Evolutionary conservation across 2,888 invertebrate genomes (phyloP), one percentile per base, ranked within the genome.

Genomic region (Dynastes grantii): DNA sequence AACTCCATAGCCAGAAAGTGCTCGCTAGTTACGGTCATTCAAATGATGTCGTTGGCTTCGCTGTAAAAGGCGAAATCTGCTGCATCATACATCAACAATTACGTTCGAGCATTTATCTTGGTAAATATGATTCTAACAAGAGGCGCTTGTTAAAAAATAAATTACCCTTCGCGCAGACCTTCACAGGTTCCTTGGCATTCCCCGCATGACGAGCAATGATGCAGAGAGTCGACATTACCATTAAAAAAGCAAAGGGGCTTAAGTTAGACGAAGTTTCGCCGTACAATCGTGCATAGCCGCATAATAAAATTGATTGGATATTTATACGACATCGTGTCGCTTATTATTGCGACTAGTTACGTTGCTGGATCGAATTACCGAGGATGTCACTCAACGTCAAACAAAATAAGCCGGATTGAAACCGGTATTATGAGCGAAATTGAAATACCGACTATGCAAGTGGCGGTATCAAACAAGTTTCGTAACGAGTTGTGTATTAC

Each of bases 121-220:
- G 71, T 71, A 71, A 71, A 71, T 71, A 71, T 71, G 71, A 71
- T 58, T 71, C 71, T 71, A 71, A 71, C 71, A 71, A 71, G 71
- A 71, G 58, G 40, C 37, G 55, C 71, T 71, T 58, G 71, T 71
- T 71, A 71, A 71, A 71, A 71, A 71, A 71, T 71, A 71, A 71
- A 71, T 71, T 71, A 71, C 71, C 55, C 71, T 71, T 71, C 71
- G 11, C 27, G 22, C 22, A 67, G 71, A 55, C 58, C 71, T 55
- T 71, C 55, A 16, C 55, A 40, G 67, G 29, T 71, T 55, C 32
- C 71, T 55, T 22, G 9, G 6, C n/a, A 16, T 55, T 55, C n/a
- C 45, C 8, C 11, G 49, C 11, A 13, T 22, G 16, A 40, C 22
- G 16, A 45, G n/a, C 22, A n/a, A 16, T 55, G 55, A 22, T 37